Evolutionary conservation across 2,888 invertebrate species (phyloP), one percentile per base, ranked within the genome.

Genomic region (Rhorus exstirpatorius): DNA sequence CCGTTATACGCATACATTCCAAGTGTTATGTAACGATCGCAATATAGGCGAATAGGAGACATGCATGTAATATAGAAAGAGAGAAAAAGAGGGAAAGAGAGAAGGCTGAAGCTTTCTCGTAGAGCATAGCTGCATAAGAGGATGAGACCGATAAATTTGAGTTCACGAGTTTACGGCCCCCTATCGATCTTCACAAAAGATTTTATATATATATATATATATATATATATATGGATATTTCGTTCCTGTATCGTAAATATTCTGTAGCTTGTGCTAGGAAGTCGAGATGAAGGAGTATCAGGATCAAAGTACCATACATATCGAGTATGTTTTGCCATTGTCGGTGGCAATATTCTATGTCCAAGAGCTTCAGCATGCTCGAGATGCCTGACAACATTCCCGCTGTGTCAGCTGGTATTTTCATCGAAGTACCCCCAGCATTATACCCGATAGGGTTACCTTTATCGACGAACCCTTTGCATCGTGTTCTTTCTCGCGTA

Each of bases 131-230:
- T 24, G 63, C n/a, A n/a, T n/a, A n/a, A 80, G 76, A 77, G 78
- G 71, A 84, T 72, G 79, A 76, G 60, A 70, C 74, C 81, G 81
- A 84, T 84, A 83, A 84, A 84, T 84, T 83, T 79, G 74, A 81
- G 78, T 83, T 77, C 83, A 31, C 49, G 53, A 60, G 79, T 84
- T 83, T 72, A 75, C 75, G 65, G 78, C 76, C 76, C 61, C 72
- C 67, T 61, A 84, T 84, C 79, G 81, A 84, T 83, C 84, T 76
- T 58, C 81, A 76, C 61, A 21, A 41, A 46, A 26, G 51, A 58
- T 53, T 41, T 63, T 53, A 74, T 53, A 14, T 41, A 51, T 60
- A 70, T 26, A 68, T 38, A 12, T 14, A 31, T 17, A 49, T 6
- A n/a, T n/a, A n/a, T 53, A 74, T 53, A 14, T 41, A 51, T 60